These are phyloP conservation scores for Napeogenes inachia DNA, from an alignment of 2,888 invertebrate genomes.

Conservation along the genomic window DNA sequence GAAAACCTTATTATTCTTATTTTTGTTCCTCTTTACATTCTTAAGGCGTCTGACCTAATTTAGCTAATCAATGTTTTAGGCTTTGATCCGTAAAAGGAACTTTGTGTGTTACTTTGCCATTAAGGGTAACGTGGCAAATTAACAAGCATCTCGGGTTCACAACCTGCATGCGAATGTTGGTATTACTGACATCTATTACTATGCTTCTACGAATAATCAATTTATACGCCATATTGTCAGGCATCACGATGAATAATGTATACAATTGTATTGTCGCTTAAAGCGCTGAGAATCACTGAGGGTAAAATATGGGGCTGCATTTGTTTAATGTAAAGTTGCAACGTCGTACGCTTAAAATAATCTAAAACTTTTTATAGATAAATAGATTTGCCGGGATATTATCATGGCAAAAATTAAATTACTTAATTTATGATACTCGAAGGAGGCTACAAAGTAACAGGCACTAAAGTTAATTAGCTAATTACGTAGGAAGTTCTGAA, in stretches of 20 bases:
- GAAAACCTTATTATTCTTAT: not conserved
- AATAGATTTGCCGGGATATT: conserved; percentile 34
- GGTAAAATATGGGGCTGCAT: not conserved
- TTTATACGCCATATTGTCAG: conserved; percentile 48
- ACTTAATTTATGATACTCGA: conserved; percentile 47
- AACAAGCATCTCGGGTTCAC: conserved; percentile 55
- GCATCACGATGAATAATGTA: conserved; percentile 43
- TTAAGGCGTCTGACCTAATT: conserved; percentile 39
- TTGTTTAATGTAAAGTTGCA: not conserved
- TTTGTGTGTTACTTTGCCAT: conserved; percentile 70
- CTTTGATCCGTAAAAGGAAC: conserved; percentile 52
- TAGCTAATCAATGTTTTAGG: conserved; percentile 51
- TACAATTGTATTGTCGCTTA: conserved; percentile 2
- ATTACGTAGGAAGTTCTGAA: conserved; percentile 47
- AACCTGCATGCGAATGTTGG: conserved; percentile 63
- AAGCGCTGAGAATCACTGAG: not conserved
- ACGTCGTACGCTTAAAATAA: conserved; percentile 34
- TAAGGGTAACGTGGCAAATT: conserved; percentile 64
- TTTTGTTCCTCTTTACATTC: conserved; percentile 36
- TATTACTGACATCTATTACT: conserved; percentile 44
- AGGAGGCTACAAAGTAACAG: conserved; percentile 45
- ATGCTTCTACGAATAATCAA: conserved; percentile 37
- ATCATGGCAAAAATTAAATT: conserved; percentile 56
- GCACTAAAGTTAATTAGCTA: conserved; percentile 63
- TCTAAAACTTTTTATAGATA: conserved; percentile 46